Evolutionary conservation across 2,888 invertebrate genomes (phyloP), one percentile per base, ranked within the genome.

Genomic region (Lordiphosa fenestrarum): DNA sequence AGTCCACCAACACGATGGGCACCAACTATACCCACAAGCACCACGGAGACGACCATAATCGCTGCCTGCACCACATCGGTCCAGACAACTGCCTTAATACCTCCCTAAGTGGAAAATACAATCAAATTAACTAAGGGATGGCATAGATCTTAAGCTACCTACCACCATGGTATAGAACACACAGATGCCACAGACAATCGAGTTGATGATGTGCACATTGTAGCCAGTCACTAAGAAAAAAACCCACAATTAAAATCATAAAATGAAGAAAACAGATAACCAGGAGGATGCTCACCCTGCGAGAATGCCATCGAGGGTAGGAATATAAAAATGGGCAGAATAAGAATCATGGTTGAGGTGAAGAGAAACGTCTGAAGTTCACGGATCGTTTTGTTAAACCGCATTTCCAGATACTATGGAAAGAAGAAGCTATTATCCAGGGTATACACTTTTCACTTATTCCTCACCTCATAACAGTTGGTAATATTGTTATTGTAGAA

Each of bases 91-190:
- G 91, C 91, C 69, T 91, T 91, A 38, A 91, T 87, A 30, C 91
- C 91, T 44, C 90, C 90, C 91, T 91, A 33, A 3, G 6, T n/a
- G 15, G 7, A 2, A 36, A 12, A 33, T 33, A 5, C n/a, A 35
- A n/a, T 6, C 6, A 6, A 25, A 7, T 25, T 25, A 7, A 2
- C 7, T 25, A 6, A 6, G 2, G 6, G 7, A 25, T 6, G 6
- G 25, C 25, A 25, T 25, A 25, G 25, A 25, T 2, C 25, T 25
- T 25, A 25, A 6, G 6, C 7, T 25, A 90, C 91, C 89, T 87
- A 92, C 92, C 75, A 92, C 76, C 75, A 91, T 91, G 0, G 92
- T 92, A 81, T 92, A 92, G 76, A 92, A 91, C 9, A 91, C 90
- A 74, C 92, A 92, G 13, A 92, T 90, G 10, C 89, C 66, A 42